Evolutionary conservation across 2,888 invertebrate species (phyloP), one percentile per base, ranked within the genome.

Genomic region (Melikaiella ostensackeni): DNA sequence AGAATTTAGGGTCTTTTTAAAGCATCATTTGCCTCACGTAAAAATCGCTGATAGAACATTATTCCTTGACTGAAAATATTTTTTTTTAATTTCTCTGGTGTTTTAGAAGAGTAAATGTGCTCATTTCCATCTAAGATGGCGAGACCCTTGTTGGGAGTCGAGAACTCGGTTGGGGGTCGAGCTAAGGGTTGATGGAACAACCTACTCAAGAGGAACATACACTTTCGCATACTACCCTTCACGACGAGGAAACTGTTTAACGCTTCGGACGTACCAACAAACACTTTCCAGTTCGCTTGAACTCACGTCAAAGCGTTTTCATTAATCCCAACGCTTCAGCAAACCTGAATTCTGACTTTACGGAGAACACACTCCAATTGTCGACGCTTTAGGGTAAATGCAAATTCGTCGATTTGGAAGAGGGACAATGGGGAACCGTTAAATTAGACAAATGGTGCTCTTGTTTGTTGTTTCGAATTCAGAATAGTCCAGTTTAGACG

Each of bases 261-360:
- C 11, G 66, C 66, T 66, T 66, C 46, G 42, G 46, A 66, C 66
- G 38, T 66, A 66, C 42, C 42, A 66, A 66, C 66, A 66, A 66
- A 66, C 66, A 66, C 66, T 66, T 46, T 66, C 19, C 24, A 46
- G 46, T 46, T 66, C 46, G 66, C 66, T 66, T 66, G 24, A 66
- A 66, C 66, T 27, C 3, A 46, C 66, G 42, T 46, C 66, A 66
- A 66, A 66, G 66, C 21, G 66, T 66, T 66, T 66, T 66, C 66
- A 66, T 66, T 66, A 66, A 66, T 66, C 46, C 16, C 27, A 9
- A 16, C 66, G 66, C 19, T 19, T 66, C 24, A 66, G 46, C 42
- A 27, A 27, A 46, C 66, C 27, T 27, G 46, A 30, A 66, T 66
- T 24, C 24, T 66, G 66, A 66, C 9, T 66, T 24, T 6, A 27